Conservation (phyloP, 2,113 vertebrate genomes). For the Hydrolagus affinis region DNA sequence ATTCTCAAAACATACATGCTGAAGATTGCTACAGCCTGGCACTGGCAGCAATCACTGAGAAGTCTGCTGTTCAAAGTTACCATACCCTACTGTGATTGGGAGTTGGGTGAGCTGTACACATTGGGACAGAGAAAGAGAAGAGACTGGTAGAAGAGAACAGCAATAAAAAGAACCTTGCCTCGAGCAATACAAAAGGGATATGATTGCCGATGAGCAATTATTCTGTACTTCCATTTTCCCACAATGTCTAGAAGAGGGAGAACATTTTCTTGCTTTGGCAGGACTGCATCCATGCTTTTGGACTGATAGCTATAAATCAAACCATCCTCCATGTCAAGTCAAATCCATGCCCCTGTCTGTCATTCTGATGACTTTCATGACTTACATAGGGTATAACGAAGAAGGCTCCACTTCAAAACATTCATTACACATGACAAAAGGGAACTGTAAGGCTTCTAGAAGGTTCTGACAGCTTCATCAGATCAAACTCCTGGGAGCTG, state of each 20-base stretch:
- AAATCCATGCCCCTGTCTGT: background rate
- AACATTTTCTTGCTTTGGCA: background rate
- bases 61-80: too few relatives aligned
- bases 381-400: background rate
- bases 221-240: background rate
- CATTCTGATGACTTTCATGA: background rate
- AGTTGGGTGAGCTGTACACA: background rate
- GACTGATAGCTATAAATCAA: background rate
- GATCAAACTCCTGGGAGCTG: background rate
- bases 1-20: background rate
- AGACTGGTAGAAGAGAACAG: background rate
- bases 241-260: background rate
- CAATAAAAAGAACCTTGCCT: background rate
- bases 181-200: background rate
- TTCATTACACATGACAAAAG: slow-evolving; percentile 15
- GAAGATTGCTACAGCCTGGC: background rate
- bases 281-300: background rate
- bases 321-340: background rate
- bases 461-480: background rate
- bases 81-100: too few relatives aligned
- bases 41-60: background rate
- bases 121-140: background rate
- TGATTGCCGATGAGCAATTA: background rate
- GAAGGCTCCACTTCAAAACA: too few relatives aligned
- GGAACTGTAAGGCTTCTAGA: background rate